A percentile compares a stretch with the other conserved stretches of the same genome.
These are phyloP conservation scores for Stegostoma tigrinum DNA, from an alignment of 2,113 vertebrate species.

Conservation along the genomic window DNA sequence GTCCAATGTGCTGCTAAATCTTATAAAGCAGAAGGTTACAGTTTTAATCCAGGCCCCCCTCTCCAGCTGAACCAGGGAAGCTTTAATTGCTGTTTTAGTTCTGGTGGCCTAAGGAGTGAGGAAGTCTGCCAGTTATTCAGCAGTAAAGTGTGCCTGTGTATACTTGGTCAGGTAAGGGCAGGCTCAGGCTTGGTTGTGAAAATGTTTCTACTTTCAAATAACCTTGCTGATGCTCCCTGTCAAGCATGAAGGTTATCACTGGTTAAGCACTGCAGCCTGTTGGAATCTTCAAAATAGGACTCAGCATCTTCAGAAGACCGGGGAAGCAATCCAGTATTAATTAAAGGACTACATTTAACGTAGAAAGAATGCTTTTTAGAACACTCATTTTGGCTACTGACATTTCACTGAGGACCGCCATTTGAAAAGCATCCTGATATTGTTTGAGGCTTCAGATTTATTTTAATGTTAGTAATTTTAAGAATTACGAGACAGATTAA, in stretches of 20 bases:
- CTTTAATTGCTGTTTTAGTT: background rate
- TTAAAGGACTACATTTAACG: background rate
- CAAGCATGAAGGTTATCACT: background rate
- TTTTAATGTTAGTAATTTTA: background rate
- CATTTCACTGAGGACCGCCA: background rate
- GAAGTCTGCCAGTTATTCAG: background rate
- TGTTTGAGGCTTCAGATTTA: background rate
- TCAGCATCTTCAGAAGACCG: background rate
- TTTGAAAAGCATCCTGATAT: background rate
- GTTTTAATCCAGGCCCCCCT: background rate
- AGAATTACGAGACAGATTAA: background rate
- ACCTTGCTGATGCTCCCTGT: background rate
- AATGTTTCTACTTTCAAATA: background rate
- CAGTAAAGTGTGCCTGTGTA: background rate
- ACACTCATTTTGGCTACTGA: background rate
- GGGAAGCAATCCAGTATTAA: background rate
- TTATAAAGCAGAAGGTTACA: background rate
- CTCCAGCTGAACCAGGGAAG: background rate
- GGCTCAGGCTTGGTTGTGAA: background rate
- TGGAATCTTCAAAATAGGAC: background rate
- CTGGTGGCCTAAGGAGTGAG: background rate
- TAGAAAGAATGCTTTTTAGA: background rate
- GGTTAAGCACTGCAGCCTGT: background rate
- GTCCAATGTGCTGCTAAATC: too few relatives aligned
- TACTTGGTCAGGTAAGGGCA: background rate